phyloP scores from a whole-genome alignment of 2,113 vertebrate genomes.

The Pimephales promelas region DNA sequence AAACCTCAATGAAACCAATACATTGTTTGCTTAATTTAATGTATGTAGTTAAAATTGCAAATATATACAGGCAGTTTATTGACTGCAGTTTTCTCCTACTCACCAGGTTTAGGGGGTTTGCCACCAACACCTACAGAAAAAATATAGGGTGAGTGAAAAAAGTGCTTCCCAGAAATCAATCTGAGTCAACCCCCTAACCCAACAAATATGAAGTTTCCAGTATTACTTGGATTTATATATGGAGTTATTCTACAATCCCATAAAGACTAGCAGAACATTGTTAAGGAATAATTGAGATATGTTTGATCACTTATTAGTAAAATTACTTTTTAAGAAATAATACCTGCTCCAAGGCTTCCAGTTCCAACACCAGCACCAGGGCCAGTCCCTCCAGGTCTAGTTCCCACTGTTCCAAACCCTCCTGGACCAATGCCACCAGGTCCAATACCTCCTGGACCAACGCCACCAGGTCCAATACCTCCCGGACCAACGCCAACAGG shows the following conservation, averaged over 20 bases:
- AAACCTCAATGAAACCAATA: background rate
- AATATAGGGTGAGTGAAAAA: background rate
- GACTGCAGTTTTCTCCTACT: background rate
- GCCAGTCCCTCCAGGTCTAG: constrained; percentile 33
- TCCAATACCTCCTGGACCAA: constrained; percentile 6
- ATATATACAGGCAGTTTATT: background rate
- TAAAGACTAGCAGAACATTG: background rate
- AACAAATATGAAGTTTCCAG: background rate
- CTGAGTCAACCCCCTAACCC: background rate
- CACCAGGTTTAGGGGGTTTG: constrained; percentile 47
- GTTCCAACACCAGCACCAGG: constrained; percentile 49
- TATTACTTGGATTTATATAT: background rate
- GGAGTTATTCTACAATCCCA: constrained; percentile 1
- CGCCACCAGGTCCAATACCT: constrained; percentile 25
- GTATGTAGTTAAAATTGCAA: background rate
- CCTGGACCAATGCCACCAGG: constrained; percentile 48
- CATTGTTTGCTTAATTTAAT: background rate
- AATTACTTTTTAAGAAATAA: background rate
- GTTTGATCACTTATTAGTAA: constrained; percentile 3
- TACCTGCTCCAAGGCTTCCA: constrained; percentile 59
- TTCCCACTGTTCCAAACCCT: background rate
- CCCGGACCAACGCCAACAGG: constrained; percentile 22
- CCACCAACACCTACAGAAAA: constrained; percentile 26
- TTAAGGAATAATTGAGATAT: background rate
- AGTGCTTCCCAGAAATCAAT: background rate